phyloP scores from a whole-genome alignment of 2,888 invertebrate genomes.

The Lithophane ornitopus region DNA sequence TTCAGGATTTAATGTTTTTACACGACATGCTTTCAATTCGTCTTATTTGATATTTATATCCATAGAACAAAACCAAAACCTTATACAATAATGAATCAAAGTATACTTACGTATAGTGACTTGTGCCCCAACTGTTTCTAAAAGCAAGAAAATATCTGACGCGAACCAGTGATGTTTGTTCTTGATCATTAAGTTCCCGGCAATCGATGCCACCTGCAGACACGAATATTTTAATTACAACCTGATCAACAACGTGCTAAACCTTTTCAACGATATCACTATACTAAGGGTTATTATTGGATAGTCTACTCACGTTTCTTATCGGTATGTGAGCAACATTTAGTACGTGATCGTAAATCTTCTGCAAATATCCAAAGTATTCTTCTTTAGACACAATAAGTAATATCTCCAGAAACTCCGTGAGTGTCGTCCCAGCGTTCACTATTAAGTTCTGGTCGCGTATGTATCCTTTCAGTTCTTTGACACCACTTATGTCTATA shows the following conservation, averaged over 20 bases:
- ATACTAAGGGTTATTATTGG: neutral
- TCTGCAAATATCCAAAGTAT: slow-evolving; percentile 90
- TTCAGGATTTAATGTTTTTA: neutral
- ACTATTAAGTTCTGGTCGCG: slow-evolving; percentile 84
- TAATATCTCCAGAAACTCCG: slow-evolving; percentile 87
- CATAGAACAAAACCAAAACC: neutral
- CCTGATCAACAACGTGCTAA: neutral
- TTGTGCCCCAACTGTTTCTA: slow-evolving; percentile 81
- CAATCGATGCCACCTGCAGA: slow-evolving; percentile 91
- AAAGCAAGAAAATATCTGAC: slow-evolving; percentile 92
- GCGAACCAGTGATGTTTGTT: slow-evolving; percentile 92
- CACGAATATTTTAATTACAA: neutral
- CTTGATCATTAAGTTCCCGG: slow-evolving; percentile 93
- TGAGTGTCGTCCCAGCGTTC: slow-evolving; percentile 90
- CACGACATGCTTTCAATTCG: neutral
- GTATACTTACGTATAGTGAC: slow-evolving; percentile 77
- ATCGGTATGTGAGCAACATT: slow-evolving; percentile 93
- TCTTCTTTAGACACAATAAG: slow-evolving; percentile 67
- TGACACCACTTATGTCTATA: slow-evolving; percentile 91
- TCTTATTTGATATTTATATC: no score
- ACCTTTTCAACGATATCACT: neutral
- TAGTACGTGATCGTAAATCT: slow-evolving; percentile 91
- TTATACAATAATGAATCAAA: neutral
- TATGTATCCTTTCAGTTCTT: slow-evolving; percentile 87
- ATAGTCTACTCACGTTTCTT: slow-evolving; percentile 90